Percentiles rank a stretch among this genome's conserved stretches.
These are phyloP conservation scores for Plebejus anna DNA, from an alignment of 2,888 invertebrate genomes.

Conservation along the genomic window DNA sequence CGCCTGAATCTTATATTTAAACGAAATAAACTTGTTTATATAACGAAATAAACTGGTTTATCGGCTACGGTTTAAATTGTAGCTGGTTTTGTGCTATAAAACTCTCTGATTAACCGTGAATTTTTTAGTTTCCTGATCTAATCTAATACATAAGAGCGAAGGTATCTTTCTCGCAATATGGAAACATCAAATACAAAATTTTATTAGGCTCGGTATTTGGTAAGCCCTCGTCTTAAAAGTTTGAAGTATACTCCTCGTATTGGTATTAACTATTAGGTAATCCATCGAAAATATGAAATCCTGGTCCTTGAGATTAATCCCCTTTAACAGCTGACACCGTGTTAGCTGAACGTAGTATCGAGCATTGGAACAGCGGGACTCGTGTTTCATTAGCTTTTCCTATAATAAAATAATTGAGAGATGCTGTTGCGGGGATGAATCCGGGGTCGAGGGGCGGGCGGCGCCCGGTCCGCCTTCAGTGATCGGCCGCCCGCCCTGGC, in stretches of 20 bases:
- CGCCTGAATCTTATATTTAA: no score
- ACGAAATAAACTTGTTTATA: no score
- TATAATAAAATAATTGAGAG: slow-evolving; percentile 76
- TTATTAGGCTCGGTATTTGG: background rate
- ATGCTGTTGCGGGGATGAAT: slow-evolving; percentile 57
- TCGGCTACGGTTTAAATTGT: no score
- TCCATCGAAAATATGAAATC: slow-evolving; percentile 14
- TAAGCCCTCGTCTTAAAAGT: background rate
- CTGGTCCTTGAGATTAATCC: slow-evolving; percentile 32
- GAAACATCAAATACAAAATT: background rate
- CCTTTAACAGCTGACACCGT: background rate
- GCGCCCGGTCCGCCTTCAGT: slow-evolving; percentile 54
- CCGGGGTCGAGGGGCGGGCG: slow-evolving; percentile 53
- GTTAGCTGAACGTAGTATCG: slow-evolving; percentile 44
- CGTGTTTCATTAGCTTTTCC: slow-evolving; percentile 76
- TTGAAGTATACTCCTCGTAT: slow-evolving; percentile 1
- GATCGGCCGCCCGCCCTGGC: slow-evolving; percentile 67
- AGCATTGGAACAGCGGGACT: slow-evolving; percentile 53
- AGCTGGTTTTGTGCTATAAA: no score
- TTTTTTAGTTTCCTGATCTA: background rate
- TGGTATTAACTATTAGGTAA: slow-evolving; percentile 10
- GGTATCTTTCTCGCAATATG: background rate
- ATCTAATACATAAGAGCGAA: background rate
- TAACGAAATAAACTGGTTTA: no score
- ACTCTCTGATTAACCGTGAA: background rate